phyloP scores from a whole-genome alignment of 1,140 invertebrate genomes.

The Pissodes strobi region DNA sequence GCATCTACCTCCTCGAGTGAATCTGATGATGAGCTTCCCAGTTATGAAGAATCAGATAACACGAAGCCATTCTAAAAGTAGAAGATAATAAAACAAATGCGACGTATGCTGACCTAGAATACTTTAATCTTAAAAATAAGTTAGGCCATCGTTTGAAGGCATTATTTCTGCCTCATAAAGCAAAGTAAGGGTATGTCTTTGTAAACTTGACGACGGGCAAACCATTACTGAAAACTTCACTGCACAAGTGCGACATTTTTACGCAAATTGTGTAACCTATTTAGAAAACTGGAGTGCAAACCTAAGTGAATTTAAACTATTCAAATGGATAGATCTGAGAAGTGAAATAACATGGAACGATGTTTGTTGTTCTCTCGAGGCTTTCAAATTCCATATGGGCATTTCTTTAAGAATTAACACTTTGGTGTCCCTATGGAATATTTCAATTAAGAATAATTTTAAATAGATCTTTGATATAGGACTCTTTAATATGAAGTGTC shows the following conservation, averaged over 20 bases:
- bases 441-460: no score
- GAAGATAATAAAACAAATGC: constrained; percentile 8
- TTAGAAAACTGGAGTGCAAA: neutral
- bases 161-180: neutral
- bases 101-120: constrained; percentile 1
- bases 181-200: neutral
- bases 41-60: no score
- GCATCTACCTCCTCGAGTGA: no score
- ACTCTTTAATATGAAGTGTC: no score
- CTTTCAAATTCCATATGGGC: neutral
- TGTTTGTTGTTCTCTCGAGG: neutral
- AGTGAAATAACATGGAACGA: neutral
- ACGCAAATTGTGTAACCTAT: neutral
- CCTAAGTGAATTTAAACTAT: neutral
- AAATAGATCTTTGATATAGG: no score
- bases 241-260: neutral
- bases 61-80: constrained; percentile 16
- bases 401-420: no score
- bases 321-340: neutral
- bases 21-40: no score
- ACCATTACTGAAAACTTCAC: neutral
- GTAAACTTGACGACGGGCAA: neutral
- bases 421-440: no score
- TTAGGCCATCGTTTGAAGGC: neutral
- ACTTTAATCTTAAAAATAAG: constrained; percentile 6